Conservation (phyloP, 2,797 vertebrate genomes). For the Somateria mollissima region DNA sequence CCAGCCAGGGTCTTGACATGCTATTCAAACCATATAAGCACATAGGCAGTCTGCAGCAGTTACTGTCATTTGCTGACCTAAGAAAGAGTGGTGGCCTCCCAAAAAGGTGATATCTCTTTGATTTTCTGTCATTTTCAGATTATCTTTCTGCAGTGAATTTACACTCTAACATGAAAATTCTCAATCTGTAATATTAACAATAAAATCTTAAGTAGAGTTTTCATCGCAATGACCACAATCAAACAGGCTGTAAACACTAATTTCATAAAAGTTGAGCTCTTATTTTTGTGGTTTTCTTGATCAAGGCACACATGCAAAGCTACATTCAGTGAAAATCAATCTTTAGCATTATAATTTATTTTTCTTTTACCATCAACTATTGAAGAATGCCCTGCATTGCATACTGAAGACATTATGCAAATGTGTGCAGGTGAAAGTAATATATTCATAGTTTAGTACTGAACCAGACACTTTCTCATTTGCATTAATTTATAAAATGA, state of each 20-base stretch:
- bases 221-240: background rate
- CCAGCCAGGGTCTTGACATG: background rate
- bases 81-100: background rate
- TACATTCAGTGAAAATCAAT: background rate
- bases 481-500: background rate
- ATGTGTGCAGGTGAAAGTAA: background rate
- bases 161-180: rapidly evolving
- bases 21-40: background rate
- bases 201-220: background rate
- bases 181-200: background rate
- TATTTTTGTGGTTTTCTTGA: background rate
- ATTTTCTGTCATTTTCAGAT: background rate
- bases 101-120: background rate
- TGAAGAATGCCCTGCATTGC: background rate
- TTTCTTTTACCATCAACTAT: background rate
- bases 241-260: background rate
- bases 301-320: rapidly evolving
- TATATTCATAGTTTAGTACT: background rate
- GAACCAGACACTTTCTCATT: background rate
- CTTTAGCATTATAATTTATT: background rate
- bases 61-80: background rate
- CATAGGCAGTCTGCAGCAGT: background rate
- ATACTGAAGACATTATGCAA: background rate
- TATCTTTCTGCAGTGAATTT: background rate
- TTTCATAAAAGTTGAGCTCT: background rate